Conservation (phyloP, 2,888 invertebrate genomes). For the Nomada fucata region DNA sequence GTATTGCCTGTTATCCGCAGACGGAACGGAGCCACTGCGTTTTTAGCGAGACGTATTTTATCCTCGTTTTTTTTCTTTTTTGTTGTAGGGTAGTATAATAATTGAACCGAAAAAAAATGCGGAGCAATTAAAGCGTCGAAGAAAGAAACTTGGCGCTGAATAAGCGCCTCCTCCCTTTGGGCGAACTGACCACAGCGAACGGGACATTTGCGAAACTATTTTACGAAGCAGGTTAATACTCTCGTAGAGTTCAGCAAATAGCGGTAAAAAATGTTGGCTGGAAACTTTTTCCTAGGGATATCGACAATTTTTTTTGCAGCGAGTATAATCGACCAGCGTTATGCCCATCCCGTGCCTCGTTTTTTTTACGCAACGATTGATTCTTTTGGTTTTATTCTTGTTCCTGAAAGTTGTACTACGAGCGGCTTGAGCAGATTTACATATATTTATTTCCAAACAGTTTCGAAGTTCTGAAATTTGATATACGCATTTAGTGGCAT, state of each 20-base stretch:
- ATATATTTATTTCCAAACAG: too few species aligned
- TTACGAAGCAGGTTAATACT: slow-evolving; percentile 30
- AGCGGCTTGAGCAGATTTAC: background rate
- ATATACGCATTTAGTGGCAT: too few species aligned
- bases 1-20: background rate
- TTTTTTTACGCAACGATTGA: background rate
- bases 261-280: slow-evolving; percentile 2
- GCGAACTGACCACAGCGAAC: slow-evolving; percentile 9
- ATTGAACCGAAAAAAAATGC: background rate
- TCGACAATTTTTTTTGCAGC: slow-evolving; percentile 8
- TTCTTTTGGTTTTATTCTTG: background rate
- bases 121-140: slow-evolving; percentile 23
- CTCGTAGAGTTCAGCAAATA: slow-evolving; percentile 14
- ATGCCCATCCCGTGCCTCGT: too few species aligned
- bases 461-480: too few species aligned
- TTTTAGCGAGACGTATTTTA: slow-evolving; percentile 1
- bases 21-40: background rate
- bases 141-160: slow-evolving; percentile 9
- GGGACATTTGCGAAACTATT: slow-evolving; percentile 22
- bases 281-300: background rate
- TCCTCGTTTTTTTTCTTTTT: slow-evolving; percentile 1
- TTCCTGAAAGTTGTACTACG: background rate
- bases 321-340: background rate
- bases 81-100: background rate
- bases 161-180: background rate